Evolutionary conservation across 2,113 vertebrate genomes (phyloP).

Genomic region (Gymnobelideus leadbeateri): DNA sequence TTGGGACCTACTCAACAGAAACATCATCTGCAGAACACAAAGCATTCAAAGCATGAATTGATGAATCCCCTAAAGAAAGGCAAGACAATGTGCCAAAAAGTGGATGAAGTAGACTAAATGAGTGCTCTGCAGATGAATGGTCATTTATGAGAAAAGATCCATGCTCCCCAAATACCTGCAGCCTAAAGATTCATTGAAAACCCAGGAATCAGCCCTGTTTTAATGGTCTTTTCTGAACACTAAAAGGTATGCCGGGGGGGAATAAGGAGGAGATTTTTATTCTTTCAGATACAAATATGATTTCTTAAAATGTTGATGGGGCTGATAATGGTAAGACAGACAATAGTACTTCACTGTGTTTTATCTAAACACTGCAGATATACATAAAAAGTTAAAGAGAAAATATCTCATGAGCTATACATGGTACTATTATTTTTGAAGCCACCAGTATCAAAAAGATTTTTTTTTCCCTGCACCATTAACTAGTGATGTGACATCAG

Average conservation of each 20-base stretch:
- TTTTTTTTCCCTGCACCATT: neutral
- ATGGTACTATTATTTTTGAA: neutral
- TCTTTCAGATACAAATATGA: neutral
- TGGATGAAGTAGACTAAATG: neutral
- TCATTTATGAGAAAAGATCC: neutral
- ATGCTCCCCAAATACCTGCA: neutral
- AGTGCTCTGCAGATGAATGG: neutral
- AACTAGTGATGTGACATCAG: neutral
- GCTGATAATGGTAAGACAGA: neutral
- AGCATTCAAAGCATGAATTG: neutral
- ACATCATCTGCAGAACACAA: neutral
- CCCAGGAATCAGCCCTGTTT: neutral
- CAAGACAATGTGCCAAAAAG: neutral
- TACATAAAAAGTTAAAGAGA: too few relatives aligned
- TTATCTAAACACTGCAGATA: neutral
- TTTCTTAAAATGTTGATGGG: neutral
- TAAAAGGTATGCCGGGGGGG: neutral
- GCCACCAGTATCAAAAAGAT: neutral
- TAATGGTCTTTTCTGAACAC: neutral
- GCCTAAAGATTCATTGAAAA: neutral
- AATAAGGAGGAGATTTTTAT: neutral
- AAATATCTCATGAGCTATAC: too few relatives aligned
- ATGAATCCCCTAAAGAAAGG: neutral
- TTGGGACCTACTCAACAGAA: constrained; percentile 1
- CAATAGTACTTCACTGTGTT: neutral